Evolutionary conservation across 1,140 invertebrate species (phyloP), one percentile per base, ranked within the genome.

Genomic region (Papilio polytes): DNA sequence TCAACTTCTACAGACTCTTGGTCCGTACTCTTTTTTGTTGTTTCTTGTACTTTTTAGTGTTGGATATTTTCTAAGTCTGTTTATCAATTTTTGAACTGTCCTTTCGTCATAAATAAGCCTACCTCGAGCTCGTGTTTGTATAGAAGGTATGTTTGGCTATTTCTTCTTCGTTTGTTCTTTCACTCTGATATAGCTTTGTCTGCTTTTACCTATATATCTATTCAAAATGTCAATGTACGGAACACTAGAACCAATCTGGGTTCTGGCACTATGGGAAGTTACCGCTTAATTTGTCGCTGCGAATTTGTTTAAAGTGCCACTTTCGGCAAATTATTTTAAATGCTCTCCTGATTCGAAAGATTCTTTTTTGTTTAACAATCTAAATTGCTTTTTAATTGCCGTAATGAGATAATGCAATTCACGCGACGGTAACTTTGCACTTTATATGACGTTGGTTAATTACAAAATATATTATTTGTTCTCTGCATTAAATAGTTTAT

Each of bases 301-400:
- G 76, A 78, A 78, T 78, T 78, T 78, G 76, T 78, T 78, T 78
- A 78, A 78, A 78, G 76, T 78, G 76, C 76, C 51, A 78, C 76
- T 78, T 78, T 78, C 12, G 76, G 76, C 48, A 78, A 78, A 78
- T 78, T 78, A 78, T 78, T 78, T 78, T 78, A 78, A 78, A 78
- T 59, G 76, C 76, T 59, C 76, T 78, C 76, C 48, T 41, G 76
- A 78, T 78, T 48, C 76, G 53, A 78, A 59, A 59, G 48, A 26
- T 41, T 53, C 59, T 59, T 78, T 76, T 78, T 78, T 59, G 76
- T 78, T 78, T 31, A 26, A 36, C 48, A 26, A 36, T 66, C 77
- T 78, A 44, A 78, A 78, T 78, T 78, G 77, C 56, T 63, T 78
- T 78, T 78, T 78, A 78, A 78, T 78, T 66, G 77, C 56, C 77